Percentiles rank a stretch among this genome's conserved stretches.
Evolutionary conservation across 2,113 vertebrate genomes (phyloP).

Genomic region (Chaenocephalus aceratus): DNA sequence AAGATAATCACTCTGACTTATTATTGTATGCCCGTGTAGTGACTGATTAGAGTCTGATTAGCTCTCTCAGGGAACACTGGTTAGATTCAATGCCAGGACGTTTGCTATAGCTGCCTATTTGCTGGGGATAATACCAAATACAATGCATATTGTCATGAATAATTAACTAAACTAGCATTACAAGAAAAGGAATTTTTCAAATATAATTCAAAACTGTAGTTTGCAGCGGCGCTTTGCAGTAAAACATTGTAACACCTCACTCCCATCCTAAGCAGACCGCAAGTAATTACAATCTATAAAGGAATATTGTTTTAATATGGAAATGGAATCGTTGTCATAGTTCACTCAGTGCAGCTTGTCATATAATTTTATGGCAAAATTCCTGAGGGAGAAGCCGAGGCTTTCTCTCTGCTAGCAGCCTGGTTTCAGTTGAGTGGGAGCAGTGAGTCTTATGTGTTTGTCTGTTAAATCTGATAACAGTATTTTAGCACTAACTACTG

Average conservation of each 20-base stretch:
- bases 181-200: conserved; percentile 38
- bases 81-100: conserved; percentile 26
- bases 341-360: conserved; percentile 63
- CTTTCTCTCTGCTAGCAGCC: conserved; percentile 37
- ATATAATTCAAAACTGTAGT: not conserved
- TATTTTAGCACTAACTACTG: conserved; percentile 31
- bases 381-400: conserved; percentile 52
- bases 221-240: conserved; percentile 32
- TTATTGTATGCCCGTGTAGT: conserved; percentile 39
- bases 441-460: conserved; percentile 30
- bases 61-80: conserved; percentile 30
- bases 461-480: conserved; percentile 56
- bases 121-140: conserved; percentile 44
- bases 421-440: conserved; percentile 31
- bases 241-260: conserved; percentile 54
- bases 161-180: conserved; percentile 44
- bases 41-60: conserved; percentile 61
- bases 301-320: conserved; percentile 68
- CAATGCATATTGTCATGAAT: conserved; percentile 59
- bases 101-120: conserved; percentile 28
- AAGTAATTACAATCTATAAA: conserved; percentile 67
- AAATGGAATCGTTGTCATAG: conserved; percentile 66
- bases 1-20: conserved; percentile 45
- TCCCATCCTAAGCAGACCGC: conserved; percentile 39
- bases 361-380: conserved; percentile 63